Base-by-base conservation (phyloP, 2,888 invertebrate genomes). In the Eristalis intricaria region DNA sequence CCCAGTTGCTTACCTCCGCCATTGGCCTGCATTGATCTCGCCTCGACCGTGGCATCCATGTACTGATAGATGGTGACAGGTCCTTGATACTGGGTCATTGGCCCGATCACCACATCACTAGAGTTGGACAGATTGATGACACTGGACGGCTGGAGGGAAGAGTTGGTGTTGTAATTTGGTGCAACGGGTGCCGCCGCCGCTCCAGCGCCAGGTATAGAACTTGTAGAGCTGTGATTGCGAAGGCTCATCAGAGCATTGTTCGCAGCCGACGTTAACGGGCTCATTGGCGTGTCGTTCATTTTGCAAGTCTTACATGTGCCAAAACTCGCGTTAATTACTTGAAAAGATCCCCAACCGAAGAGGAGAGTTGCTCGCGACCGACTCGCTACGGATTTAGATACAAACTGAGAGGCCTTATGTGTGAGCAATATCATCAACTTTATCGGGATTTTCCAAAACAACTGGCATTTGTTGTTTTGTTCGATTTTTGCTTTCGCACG, bases 51-150 rank as follows among this genome's bases (percentile, higher is more conserved):
- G 65, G 92, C 92, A 76, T 93, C 93, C 92, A 92, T 92, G 76
- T 93, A 93, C 80, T 93, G 93, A 82, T 93, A 93, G 84, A 94
- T 94, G 11, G 94, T 94, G 5, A 94, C 94, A 15, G 94, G 94
- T 38, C 94, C 94, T 89, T 94, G 93, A 84, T 94, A 94, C 81
- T 94, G 94, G 73, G 94, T 94, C 91, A 94, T 93, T 29, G 94
- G 93, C 1, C 94, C 94, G 74, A 94, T 93, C 29, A 94, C 93
- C 63, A 94, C 94, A 90, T 94, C 94, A 83, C 91, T 93, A 1
- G 94, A 94, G 89, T 94, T 93, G 26, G 94, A 93, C 23, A 94
- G 89, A 88, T 94, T 94, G 29, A 94, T 93, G 60, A 93, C 92
- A 89, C 90, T 93, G 74, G 92, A 91, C 13, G 93, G 92, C 80